Base-by-base conservation (phyloP, 2,113 vertebrate species). In the Catharus minimus region DNA sequence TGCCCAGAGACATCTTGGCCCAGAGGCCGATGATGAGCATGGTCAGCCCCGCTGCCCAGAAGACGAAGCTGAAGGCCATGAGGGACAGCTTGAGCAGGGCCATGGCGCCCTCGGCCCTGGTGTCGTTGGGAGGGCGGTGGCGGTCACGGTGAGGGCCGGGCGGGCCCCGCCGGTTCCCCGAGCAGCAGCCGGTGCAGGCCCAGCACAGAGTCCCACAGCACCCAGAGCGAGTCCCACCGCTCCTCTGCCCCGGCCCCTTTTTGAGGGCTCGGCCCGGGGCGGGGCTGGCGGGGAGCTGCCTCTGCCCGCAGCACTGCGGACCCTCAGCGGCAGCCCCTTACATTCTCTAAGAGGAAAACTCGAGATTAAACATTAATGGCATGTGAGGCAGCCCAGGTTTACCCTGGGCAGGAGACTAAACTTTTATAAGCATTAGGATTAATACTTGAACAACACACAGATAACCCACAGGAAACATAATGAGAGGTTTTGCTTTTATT, bases 1-100 rank as follows among this genome's bases (percentile, higher is more conserved):
- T 96, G 4, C 98, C 97, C 89, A 99, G 95, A 2, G 98, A 98
- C 66, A 97, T 94, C 88, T 97, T 98, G 18, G 98, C 98, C 98
- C 98, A 98, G 33, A 99, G 95, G 20, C 98, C 98, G 36, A 98
- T 88, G 49, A 97, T 98, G 82, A 99, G 97, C 96, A 98, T 97
- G 50, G 97, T 97, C 73, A 99, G 93, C 13, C 98, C 98, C 0
- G 98, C 98, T 7, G 97, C 98, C 98, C 98, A 98, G 95, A 98
- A 98, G 44, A 98, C 93, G 72, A 98, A 98, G 95, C 98, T 99
- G 96, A 99, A 99, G 71, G 97, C 97, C 90, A 99, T 96, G 64
- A 99, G 98, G 22, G 95, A 97, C 49, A 99, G 93, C 58, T 98
- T 98, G 60, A 99, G 96, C 39, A 98, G 76, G 50, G 97, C 97